These are phyloP conservation scores for Scaptomyza parva DNA, from an alignment of 2,888 invertebrate genomes.

Conservation along the genomic window DNA sequence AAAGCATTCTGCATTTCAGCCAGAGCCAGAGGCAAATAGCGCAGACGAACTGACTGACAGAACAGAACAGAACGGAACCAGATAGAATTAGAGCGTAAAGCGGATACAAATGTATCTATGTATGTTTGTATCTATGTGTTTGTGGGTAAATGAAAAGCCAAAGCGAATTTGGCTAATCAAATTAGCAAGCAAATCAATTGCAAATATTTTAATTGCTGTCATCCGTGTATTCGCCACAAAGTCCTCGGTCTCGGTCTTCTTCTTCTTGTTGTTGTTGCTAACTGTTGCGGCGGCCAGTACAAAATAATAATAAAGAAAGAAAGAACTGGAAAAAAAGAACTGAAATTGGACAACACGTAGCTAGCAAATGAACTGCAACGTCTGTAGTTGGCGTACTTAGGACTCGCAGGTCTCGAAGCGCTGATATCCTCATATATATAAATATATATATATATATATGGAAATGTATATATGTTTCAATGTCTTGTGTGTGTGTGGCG, in stretches of 20 bases:
- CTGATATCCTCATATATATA: constrained; percentile 25
- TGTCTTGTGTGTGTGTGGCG: constrained; percentile 36
- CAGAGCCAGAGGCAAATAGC: background rate
- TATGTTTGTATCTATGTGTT: background rate
- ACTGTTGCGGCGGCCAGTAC: constrained; percentile 21
- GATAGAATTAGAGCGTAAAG: constrained; percentile 34
- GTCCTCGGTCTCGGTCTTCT: no score
- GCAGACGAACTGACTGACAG: background rate
- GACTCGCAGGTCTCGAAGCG: constrained; percentile 6
- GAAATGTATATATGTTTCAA: background rate
- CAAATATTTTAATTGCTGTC: constrained; percentile 52
- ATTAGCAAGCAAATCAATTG: constrained; percentile 45
- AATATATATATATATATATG: background rate
- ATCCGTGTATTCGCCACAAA: background rate
- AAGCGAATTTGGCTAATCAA: constrained; percentile 37
- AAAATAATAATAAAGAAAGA: background rate
- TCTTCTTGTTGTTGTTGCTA: background rate
- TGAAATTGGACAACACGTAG: constrained; percentile 36
- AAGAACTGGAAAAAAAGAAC: background rate
- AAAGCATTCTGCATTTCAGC: background rate
- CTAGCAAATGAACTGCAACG: constrained; percentile 62
- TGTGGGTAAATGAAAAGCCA: constrained; percentile 5
- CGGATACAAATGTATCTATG: constrained; percentile 13
- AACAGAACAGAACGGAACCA: no score
- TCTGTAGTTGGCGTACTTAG: background rate